Conservation (phyloP, 2,113 vertebrate genomes). For the Myiagra hebetior region DNA sequence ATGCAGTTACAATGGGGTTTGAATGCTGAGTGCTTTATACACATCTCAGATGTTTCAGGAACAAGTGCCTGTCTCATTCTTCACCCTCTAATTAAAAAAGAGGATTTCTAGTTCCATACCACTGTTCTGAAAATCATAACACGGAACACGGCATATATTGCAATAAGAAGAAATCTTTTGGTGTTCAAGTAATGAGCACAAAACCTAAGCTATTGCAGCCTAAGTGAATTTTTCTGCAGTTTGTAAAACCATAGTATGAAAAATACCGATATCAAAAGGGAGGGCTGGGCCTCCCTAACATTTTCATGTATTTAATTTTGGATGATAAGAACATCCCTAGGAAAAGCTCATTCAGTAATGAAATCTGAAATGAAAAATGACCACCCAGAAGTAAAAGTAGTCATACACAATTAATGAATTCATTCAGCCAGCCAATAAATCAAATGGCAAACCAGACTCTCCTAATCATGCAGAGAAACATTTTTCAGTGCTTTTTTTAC, state of each 20-base stretch:
- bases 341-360: conserved; percentile 42
- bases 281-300: neutral
- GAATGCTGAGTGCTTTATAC: neutral
- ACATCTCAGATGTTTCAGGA: neutral
- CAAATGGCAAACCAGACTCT: conserved; percentile 23
- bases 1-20: neutral
- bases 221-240: neutral
- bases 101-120: neutral
- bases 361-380: conserved; percentile 47
- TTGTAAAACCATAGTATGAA: neutral
- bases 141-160: fast-evolving
- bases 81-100: neutral
- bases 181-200: neutral
- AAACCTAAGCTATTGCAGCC: neutral
- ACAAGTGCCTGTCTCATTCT: neutral
- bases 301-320: conserved; percentile 16
- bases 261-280: neutral
- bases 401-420: conserved; percentile 60
- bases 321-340: conserved; percentile 10
- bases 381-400: conserved; percentile 46
- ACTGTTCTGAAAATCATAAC: neutral
- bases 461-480: conserved; percentile 16
- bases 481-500: conserved; percentile 13
- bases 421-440: conserved; percentile 49
- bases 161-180: neutral